phyloP scores from a whole-genome alignment of 1,140 invertebrate species.

The Pachypsylla venusta region DNA sequence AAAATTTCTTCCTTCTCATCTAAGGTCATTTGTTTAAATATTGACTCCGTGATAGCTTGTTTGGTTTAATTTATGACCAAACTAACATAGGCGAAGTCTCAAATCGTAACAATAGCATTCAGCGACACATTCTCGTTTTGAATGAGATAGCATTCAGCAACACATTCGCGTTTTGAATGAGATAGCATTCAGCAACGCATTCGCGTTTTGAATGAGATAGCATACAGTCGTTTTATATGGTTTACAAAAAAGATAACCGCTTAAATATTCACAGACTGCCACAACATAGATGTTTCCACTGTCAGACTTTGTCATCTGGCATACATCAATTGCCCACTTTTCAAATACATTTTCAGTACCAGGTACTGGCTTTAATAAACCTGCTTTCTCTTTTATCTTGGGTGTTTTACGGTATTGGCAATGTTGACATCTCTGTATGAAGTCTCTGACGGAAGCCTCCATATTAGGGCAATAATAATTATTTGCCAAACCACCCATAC shows the following conservation, averaged over 20 bases:
- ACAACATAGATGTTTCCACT: not conserved
- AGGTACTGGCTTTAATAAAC: not conserved
- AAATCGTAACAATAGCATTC: no score
- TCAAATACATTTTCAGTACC: not conserved
- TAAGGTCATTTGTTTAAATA: not conserved
- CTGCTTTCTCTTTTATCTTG: not conserved
- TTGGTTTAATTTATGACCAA: not conserved
- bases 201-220: no score
- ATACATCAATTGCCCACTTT: not conserved
- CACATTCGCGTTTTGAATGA: no score
- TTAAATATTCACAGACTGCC: not conserved
- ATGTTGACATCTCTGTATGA: not conserved
- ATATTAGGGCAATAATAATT: not conserved
- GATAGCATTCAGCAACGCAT: no score
- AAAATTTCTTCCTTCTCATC: not conserved
- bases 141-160: no score
- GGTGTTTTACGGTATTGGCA: not conserved
- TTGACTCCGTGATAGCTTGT: not conserved
- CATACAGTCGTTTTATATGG: not conserved
- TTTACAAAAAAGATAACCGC: not conserved
- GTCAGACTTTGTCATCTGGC: no score
- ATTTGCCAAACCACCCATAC: not conserved
- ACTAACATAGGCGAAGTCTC: no score
- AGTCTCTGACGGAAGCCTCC: not conserved
- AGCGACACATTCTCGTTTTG: no score